Conservation (phyloP, 2,113 vertebrate species). For the Oenanthe melanoleuca region DNA sequence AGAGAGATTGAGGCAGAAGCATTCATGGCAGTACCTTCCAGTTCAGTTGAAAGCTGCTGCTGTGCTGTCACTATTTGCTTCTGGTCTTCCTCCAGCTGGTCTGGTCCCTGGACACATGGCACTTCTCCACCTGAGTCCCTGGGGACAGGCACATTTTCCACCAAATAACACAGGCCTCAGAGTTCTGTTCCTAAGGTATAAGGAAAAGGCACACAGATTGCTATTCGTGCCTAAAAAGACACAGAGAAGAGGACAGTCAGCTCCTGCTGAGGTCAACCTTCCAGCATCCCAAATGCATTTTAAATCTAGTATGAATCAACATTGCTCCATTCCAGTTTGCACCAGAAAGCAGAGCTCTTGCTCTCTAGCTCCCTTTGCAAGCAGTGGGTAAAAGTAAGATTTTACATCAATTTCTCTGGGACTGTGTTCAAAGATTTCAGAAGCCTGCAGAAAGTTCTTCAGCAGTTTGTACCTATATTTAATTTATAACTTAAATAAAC, state of each 20-base stretch:
- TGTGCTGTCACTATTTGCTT: not conserved
- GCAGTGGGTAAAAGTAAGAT: not conserved
- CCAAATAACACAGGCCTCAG: not conserved
- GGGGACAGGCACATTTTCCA: not conserved
- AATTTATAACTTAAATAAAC: not conserved
- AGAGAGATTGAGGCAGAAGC: not conserved
- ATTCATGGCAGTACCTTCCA: not conserved
- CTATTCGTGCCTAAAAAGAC: not conserved
- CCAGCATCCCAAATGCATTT: not conserved
- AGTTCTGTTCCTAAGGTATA: not conserved
- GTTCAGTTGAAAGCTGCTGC: not conserved
- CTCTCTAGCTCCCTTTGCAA: not conserved
- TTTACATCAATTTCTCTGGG: not conserved
- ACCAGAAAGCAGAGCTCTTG: not conserved
- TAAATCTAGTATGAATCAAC: not conserved
- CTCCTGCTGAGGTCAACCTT: not conserved
- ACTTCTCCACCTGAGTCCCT: not conserved
- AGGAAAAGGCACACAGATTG: not conserved
- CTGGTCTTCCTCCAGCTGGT: not conserved
- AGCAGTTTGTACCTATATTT: not conserved
- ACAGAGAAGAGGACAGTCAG: not conserved
- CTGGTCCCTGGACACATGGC: fast-evolving
- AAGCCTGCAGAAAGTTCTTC: not conserved
- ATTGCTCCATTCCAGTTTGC: not conserved
- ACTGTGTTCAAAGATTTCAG: not conserved